Evolutionary conservation across 2,797 vertebrate species (phyloP).

Genomic region (Amblyraja radiata): DNA sequence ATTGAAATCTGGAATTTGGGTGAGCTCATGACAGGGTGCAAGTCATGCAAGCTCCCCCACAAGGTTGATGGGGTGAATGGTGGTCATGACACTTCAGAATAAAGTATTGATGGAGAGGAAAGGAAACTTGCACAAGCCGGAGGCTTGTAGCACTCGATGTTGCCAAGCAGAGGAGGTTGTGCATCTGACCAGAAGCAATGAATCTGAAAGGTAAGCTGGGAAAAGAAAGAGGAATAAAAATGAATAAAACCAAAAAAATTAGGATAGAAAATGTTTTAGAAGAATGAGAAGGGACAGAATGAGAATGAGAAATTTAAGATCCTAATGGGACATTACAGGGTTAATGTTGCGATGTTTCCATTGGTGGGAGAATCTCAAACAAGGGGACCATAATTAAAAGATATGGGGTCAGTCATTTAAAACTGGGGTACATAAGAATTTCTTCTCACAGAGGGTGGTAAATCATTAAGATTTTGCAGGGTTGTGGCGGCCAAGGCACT

Average conservation of each 20-base stretch:
- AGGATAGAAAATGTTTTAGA: neutral
- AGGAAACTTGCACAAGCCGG: neutral
- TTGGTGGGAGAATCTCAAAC: no score
- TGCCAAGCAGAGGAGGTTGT: neutral
- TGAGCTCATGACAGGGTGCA: neutral
- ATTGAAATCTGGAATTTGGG: neutral
- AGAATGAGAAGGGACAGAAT: neutral
- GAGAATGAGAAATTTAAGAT: no score
- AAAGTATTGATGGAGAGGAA: neutral
- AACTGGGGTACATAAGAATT: no score
- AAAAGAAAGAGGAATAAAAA: neutral
- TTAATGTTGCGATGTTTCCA: no score
- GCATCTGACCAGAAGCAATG: neutral
- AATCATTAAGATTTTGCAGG: no score
- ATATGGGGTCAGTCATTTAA: no score
- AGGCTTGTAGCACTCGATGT: neutral
- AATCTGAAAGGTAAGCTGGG: neutral
- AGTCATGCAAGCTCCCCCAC: neutral
- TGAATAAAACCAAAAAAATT: neutral
- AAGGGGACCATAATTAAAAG: no score
- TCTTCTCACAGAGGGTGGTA: no score
- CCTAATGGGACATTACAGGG: no score
- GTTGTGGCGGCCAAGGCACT: no score
- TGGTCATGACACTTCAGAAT: neutral
- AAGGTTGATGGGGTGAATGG: neutral